Evolutionary conservation across 2,888 invertebrate species (phyloP).

Genomic region (Drosophila koepferae): DNA sequence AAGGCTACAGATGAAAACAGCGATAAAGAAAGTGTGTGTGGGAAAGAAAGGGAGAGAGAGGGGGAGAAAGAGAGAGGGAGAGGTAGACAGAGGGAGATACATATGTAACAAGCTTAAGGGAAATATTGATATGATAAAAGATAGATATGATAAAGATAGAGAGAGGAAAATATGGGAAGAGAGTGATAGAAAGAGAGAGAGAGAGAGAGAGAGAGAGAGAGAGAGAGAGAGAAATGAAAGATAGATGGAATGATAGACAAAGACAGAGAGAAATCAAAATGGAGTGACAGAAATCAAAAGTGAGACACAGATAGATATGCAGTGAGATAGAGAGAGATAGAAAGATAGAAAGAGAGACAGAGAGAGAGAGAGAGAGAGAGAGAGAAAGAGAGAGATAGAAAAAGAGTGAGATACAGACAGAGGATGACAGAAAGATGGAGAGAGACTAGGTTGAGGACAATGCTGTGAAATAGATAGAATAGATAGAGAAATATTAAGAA

Average conservation of each 20-base stretch:
- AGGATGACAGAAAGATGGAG: too few relatives aligned
- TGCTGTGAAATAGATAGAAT: too few relatives aligned
- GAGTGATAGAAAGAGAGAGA: neutral
- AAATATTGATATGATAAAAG: too few relatives aligned
- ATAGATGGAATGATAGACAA: too few relatives aligned
- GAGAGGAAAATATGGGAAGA: neutral
- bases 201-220: too few relatives aligned
- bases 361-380: neutral
- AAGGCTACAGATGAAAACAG: neutral
- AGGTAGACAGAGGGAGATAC: neutral
- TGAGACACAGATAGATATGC: neutral
- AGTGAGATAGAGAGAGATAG: neutral
- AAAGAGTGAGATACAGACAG: neutral
- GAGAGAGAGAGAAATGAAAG: neutral
- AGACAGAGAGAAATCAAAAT: neutral
- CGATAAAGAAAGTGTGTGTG: neutral
- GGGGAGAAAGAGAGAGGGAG: too few relatives aligned
- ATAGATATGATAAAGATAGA: too few relatives aligned
- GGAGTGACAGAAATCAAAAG: neutral
- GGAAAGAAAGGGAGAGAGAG: too few relatives aligned
- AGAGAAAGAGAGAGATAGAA: neutral
- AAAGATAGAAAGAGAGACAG: too few relatives aligned
- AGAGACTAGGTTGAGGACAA: too few relatives aligned
- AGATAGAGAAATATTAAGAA: too few relatives aligned
- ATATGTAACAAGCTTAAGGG: too few relatives aligned